phyloP scores from a whole-genome alignment of 2,888 invertebrate genomes.

The Zygothrica quintamaculata region DNA sequence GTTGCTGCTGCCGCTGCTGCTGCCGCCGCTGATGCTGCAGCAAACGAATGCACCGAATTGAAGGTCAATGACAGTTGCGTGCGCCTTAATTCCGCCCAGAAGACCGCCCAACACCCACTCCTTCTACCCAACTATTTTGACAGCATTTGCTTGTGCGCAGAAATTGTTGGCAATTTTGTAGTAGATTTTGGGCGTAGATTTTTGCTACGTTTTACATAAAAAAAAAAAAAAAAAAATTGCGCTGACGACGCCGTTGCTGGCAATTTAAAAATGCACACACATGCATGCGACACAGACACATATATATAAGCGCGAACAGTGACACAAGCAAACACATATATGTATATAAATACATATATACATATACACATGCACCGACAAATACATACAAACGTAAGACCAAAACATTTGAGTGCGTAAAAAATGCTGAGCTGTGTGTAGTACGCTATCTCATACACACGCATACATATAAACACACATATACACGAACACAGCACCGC shows the following conservation, averaged over 20 bases:
- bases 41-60: conserved; percentile 68
- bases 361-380: neutral
- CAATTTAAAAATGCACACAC: conserved; percentile 25
- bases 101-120: conserved; percentile 2
- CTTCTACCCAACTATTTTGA: conserved; percentile 25
- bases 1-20: conserved; percentile 30
- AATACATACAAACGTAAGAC: conserved; percentile 19
- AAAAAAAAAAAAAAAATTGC: conserved; percentile 9
- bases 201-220: conserved; percentile 30
- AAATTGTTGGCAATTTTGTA: conserved; percentile 65
- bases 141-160: conserved; percentile 73
- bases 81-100: conserved; percentile 53
- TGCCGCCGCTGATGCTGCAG: conserved; percentile 38
- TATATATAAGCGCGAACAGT: too few species aligned
- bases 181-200: conserved; percentile 64
- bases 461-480: conserved; percentile 1
- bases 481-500: conserved; percentile 17
- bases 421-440: conserved; percentile 59
- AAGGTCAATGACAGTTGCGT: conserved; percentile 78
- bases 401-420: conserved; percentile 70
- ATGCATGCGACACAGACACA: conserved; percentile 1
- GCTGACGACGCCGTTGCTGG: conserved; percentile 25
- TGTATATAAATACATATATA: conserved; percentile 9
- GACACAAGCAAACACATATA: neutral
- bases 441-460: conserved; percentile 37